phyloP scores from a whole-genome alignment of 2,113 vertebrate species.

The Pelodiscus sinensis region DNA sequence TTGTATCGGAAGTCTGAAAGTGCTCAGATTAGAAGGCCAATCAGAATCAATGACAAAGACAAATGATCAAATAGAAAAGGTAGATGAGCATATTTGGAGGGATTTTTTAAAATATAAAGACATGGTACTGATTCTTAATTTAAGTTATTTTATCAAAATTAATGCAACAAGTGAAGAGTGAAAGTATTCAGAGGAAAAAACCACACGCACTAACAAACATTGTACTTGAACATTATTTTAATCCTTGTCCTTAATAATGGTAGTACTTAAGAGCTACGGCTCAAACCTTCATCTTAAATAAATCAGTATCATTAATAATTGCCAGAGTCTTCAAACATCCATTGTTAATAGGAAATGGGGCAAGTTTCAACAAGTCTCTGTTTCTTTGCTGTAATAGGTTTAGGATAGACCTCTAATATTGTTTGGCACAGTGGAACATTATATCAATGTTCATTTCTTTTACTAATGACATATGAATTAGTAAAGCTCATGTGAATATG shows the following conservation, averaged over 20 bases:
- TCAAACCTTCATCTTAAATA: background rate
- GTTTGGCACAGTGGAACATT: background rate
- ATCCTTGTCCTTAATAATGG: background rate
- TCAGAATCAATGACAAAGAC: fast-evolving
- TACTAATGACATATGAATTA: background rate
- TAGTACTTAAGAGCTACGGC: background rate
- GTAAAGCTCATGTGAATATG: background rate
- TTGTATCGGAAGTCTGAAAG: fast-evolving
- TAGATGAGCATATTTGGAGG: no score
- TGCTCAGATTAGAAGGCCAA: fast-evolving
- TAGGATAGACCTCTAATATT: background rate
- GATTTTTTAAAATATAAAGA: background rate
- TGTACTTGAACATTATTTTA: background rate
- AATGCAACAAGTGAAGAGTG: background rate
- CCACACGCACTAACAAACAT: background rate
- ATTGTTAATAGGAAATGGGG: background rate
- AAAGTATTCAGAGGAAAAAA: background rate
- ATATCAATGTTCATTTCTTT: background rate
- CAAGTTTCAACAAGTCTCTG: background rate
- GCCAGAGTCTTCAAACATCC: background rate
- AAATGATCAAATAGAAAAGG: background rate
- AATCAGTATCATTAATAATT: background rate
- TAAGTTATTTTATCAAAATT: background rate
- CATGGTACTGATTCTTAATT: background rate
- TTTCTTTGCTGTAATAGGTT: background rate